Conservation (phyloP, 2,888 invertebrate species). For the Stenurella melanura region DNA sequence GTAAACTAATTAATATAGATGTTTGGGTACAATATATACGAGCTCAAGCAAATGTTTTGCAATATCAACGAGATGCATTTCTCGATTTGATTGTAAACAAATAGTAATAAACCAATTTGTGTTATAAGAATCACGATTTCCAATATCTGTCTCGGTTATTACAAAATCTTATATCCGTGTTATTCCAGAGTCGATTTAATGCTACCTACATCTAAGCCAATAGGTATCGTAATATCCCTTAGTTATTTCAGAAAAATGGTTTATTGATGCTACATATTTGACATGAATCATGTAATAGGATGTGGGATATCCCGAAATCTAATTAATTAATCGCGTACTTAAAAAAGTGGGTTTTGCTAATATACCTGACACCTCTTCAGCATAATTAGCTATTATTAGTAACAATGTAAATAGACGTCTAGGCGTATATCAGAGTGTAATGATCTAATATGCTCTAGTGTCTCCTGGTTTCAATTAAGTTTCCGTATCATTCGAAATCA, state of each 20-base stretch:
- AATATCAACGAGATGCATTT: conserved; percentile 28
- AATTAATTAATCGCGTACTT: background rate
- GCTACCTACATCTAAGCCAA: background rate
- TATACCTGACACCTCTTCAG: background rate
- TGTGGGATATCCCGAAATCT: background rate
- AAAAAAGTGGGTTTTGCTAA: background rate
- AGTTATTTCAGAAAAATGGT: background rate
- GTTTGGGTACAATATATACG: conserved; percentile 14
- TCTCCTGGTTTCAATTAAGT: no score
- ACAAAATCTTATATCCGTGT: conserved; percentile 18
- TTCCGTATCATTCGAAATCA: no score
- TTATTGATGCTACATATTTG: background rate
- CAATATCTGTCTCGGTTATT: conserved; percentile 36
- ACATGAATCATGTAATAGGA: background rate
- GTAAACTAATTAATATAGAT: conserved; percentile 35
- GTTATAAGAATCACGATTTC: conserved; percentile 33
- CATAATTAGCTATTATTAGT: no score
- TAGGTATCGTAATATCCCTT: background rate
- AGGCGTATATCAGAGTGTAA: no score
- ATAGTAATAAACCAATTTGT: conserved; percentile 32
- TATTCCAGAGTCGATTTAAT: background rate
- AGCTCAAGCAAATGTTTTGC: conserved; percentile 6
- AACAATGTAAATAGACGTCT: no score
- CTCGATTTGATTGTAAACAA: conserved; percentile 33
- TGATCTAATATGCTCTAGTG: no score